Conservation (phyloP, 2,888 invertebrate species). For the Venustoraphidia nigricollis region DNA sequence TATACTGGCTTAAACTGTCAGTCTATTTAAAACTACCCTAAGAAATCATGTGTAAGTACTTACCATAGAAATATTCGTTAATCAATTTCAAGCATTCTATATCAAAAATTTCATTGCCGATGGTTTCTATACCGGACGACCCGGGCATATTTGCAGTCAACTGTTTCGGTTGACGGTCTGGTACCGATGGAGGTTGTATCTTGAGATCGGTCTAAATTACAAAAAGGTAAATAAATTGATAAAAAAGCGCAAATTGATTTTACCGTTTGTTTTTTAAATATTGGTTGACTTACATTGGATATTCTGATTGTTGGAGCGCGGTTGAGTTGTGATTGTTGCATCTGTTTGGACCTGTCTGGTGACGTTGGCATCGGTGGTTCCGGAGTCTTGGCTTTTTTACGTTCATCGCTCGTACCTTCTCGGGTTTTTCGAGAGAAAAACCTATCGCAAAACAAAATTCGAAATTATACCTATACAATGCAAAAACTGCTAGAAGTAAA, state of each 20-base stretch:
- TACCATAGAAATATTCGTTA: conserved; percentile 93
- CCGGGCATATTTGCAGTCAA: conserved; percentile 52
- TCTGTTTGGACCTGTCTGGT: conserved; percentile 5
- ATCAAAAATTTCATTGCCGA: conserved; percentile 78
- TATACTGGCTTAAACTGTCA: conserved; percentile 8
- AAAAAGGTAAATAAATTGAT: conserved; percentile 12
- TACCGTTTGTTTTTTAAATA: neutral
- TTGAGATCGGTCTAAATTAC: conserved; percentile 38
- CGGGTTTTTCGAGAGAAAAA: conserved; percentile 71
- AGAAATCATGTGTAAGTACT: too few relatives aligned
- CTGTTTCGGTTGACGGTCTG: conserved; percentile 53
- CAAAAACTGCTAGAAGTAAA: too few relatives aligned
- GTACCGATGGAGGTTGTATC: conserved; percentile 45
- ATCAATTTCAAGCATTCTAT: conserved; percentile 76
- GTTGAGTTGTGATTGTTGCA: conserved; percentile 5
- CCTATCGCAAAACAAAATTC: conserved; percentile 26
- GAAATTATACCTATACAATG: too few relatives aligned
- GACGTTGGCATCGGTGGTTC: conserved; percentile 41
- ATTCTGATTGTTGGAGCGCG: conserved; percentile 7
- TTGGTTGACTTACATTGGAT: neutral
- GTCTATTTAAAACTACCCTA: too few relatives aligned
- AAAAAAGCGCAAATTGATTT: neutral
- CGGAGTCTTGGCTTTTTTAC: conserved; percentile 50
- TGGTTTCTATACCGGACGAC: conserved; percentile 58
- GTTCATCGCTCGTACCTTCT: conserved; percentile 49